phyloP scores from a whole-genome alignment of 2,113 vertebrate genomes.

The Phylloscopus trochiloides region DNA sequence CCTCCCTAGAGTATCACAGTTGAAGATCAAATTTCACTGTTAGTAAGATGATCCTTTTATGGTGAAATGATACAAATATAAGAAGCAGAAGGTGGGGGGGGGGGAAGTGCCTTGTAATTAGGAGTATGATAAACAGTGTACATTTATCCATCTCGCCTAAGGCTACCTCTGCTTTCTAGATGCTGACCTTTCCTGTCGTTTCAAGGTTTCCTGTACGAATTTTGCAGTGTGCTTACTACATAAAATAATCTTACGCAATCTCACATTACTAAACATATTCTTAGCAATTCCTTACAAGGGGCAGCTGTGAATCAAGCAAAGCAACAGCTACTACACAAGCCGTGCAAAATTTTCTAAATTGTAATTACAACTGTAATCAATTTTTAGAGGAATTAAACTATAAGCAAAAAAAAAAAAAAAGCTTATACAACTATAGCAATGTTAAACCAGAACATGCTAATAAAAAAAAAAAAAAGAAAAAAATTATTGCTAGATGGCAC shows the following conservation, averaged over 20 bases:
- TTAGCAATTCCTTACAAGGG: not conserved
- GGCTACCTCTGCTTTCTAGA: not conserved
- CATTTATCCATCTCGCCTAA: not conserved
- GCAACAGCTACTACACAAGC: not conserved
- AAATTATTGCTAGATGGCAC: not conserved
- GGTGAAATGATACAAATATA: not conserved
- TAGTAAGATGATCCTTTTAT: not conserved
- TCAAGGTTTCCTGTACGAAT: conserved; percentile 7
- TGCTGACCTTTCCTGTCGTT: conserved; percentile 25
- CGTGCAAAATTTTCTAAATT: not conserved
- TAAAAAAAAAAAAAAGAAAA: not conserved
- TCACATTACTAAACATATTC: conserved; percentile 47
- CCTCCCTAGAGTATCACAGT: not conserved
- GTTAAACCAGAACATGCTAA: not conserved
- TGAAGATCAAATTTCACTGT: not conserved
- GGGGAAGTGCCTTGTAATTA: not conserved
- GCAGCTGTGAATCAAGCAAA: not conserved
- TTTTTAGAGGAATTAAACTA: not conserved
- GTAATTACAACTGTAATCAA: not conserved
- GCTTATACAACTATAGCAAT: not conserved
- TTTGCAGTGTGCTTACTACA: not conserved
- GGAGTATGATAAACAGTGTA: not conserved
- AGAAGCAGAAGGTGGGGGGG: not conserved
- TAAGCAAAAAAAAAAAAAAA: not conserved
- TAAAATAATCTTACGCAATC: conserved; percentile 25